phyloP scores from a whole-genome alignment of 2,797 vertebrate species.

The Poeciliopsis turneri region DNA sequence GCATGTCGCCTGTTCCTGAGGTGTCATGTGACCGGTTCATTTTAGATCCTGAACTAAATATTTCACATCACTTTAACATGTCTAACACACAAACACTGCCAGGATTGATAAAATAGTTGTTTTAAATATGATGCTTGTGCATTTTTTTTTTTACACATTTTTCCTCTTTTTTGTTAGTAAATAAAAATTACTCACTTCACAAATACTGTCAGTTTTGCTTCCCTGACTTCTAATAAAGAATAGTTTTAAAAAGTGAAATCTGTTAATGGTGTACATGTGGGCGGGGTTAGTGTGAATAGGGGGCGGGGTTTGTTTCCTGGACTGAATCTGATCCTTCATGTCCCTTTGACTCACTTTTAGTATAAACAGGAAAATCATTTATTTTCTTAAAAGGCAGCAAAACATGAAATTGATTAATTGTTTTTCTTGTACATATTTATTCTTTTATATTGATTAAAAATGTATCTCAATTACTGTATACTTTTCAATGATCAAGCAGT shows the following conservation, averaged over 20 bases:
- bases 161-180: too few species aligned
- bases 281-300: not conserved
- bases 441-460: not conserved
- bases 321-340: not conserved
- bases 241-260: not conserved
- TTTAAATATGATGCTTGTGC: too few species aligned
- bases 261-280: not conserved
- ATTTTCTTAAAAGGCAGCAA: not conserved
- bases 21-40: not conserved
- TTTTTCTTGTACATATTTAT: not conserved
- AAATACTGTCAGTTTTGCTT: too few species aligned
- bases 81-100: too few species aligned
- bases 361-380: not conserved
- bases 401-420: not conserved
- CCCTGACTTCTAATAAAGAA: too few species aligned
- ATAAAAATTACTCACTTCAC: too few species aligned
- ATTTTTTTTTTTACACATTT: too few species aligned
- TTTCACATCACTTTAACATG: too few species aligned
- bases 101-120: too few species aligned
- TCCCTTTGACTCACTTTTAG: not conserved
- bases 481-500: not conserved
- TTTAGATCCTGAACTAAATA: not conserved
- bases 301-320: constrained; percentile 11
- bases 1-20: not conserved
- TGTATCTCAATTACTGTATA: too few species aligned